Evolutionary conservation across 2,888 invertebrate genomes (phyloP).

Genomic region (Atethmia centrago): DNA sequence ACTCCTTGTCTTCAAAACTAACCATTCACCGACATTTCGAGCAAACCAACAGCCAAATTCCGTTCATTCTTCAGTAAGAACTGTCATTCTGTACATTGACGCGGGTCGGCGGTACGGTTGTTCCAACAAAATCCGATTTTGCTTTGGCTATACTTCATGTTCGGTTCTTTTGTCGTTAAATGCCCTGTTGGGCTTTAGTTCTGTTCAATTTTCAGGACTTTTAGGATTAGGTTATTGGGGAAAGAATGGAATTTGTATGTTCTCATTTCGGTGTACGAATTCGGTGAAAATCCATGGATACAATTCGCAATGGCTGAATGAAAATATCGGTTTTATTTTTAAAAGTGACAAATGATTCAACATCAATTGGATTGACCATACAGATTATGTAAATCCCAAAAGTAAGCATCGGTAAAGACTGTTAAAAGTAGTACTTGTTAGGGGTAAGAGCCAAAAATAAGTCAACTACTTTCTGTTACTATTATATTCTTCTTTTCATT

Average conservation of each 20-base stretch:
- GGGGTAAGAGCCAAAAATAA: too few relatives aligned
- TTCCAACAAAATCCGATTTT: conserved; percentile 71
- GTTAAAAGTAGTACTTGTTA: too few relatives aligned
- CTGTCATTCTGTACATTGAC: conserved; percentile 63
- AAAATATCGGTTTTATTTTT: not conserved
- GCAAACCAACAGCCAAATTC: conserved; percentile 58
- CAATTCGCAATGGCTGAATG: not conserved
- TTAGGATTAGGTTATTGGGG: conserved; percentile 3
- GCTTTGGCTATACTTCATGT: conserved; percentile 66
- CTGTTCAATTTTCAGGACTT: conserved; percentile 13
- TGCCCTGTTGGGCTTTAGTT: conserved; percentile 33
- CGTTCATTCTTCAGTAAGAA: conserved; percentile 53
- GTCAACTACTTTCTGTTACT: not conserved
- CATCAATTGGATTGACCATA: too few relatives aligned
- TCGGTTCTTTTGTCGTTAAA: conserved; percentile 63
- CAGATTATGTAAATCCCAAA: not conserved
- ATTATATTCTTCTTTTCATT: not conserved
- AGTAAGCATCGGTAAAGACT: too few relatives aligned
- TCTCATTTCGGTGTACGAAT: not conserved
- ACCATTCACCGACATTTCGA: conserved; percentile 51
- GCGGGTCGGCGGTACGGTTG: conserved; percentile 56
- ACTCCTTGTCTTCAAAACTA: conserved; percentile 52
- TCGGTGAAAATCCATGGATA: not conserved
- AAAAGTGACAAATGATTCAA: not conserved
- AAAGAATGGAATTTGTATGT: not conserved